These are phyloP conservation scores for Ploceus nigricollis DNA, from an alignment of 2,113 vertebrate genomes.

Conservation along the genomic window DNA sequence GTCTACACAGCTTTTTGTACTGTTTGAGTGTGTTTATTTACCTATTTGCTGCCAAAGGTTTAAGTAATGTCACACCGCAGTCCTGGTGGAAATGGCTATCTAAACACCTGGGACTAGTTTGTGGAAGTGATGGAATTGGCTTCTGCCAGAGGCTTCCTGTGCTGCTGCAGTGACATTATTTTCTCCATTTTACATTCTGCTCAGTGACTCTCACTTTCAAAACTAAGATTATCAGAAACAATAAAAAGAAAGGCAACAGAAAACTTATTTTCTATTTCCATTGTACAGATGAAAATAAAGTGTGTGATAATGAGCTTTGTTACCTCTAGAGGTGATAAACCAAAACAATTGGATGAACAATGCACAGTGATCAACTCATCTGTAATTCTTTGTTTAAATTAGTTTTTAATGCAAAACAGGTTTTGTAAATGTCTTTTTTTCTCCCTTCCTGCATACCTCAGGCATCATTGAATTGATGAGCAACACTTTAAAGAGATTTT, in stretches of 20 bases:
- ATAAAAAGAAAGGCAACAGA: neutral
- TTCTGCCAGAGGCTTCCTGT: conserved; percentile 16
- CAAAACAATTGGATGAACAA: neutral
- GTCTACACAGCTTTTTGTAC: neutral
- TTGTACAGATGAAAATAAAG: neutral
- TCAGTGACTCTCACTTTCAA: neutral
- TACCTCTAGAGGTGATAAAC: conserved; percentile 24
- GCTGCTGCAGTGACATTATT: neutral
- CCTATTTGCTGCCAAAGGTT: neutral
- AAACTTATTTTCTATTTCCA: neutral
- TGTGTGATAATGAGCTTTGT: neutral
- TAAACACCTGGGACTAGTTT: conserved; percentile 9
- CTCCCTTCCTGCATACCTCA: neutral
- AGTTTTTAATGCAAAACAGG: conserved; percentile 20
- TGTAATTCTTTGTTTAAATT: conserved; percentile 10
- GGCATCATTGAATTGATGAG: neutral
- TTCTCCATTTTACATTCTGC: conserved; percentile 13
- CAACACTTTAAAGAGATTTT: conserved; percentile 1
- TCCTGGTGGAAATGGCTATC: conserved; percentile 1
- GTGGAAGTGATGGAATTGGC: neutral
- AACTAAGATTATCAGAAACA: neutral
- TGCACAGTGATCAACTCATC: neutral
- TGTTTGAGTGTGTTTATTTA: conserved; percentile 23
- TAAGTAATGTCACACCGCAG: neutral
- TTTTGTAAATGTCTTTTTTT: neutral